These are phyloP conservation scores for Patiria miniata DNA, from an alignment of 35 echinoderm and acorn worm species.

Conservation along the genomic window DNA sequence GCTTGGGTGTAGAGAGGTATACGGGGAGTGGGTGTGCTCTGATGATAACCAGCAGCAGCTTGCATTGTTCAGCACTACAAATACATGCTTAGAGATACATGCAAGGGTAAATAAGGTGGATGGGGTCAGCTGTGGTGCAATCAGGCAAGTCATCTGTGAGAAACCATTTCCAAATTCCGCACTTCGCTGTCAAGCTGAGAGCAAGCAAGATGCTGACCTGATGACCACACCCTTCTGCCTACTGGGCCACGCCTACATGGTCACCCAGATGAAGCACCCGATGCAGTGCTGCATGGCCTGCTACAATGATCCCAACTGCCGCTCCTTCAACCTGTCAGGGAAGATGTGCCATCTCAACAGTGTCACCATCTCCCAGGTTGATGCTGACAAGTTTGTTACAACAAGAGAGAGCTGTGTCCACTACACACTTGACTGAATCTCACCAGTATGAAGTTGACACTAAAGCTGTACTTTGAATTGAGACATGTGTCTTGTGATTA, in stretches of 20 bases:
- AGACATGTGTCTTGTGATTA: no score
- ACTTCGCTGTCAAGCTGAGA: background rate
- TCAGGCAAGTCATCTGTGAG: background rate
- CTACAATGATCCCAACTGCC: conserved; percentile 18
- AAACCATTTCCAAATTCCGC: no score
- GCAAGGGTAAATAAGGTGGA: background rate
- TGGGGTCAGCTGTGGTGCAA: background rate
- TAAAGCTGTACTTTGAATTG: no score
- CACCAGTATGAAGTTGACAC: no score
- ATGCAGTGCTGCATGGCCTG: no score
- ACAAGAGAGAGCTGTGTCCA: background rate
- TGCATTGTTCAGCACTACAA: background rate
- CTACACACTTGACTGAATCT: background rate
- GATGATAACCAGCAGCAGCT: background rate
- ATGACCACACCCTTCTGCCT: background rate
- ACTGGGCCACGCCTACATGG: background rate
- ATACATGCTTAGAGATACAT: no score
- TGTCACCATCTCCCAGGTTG: background rate
- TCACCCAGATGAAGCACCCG: background rate
- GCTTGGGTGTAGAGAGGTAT: background rate
- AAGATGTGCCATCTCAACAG: background rate
- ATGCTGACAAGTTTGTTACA: background rate
- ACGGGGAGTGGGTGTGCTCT: background rate
- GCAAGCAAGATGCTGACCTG: background rate
- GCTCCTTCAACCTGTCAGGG: conserved; percentile 16